phyloP scores from a whole-genome alignment of 1,140 invertebrate species.

The Probaryconus sp. region DNA sequence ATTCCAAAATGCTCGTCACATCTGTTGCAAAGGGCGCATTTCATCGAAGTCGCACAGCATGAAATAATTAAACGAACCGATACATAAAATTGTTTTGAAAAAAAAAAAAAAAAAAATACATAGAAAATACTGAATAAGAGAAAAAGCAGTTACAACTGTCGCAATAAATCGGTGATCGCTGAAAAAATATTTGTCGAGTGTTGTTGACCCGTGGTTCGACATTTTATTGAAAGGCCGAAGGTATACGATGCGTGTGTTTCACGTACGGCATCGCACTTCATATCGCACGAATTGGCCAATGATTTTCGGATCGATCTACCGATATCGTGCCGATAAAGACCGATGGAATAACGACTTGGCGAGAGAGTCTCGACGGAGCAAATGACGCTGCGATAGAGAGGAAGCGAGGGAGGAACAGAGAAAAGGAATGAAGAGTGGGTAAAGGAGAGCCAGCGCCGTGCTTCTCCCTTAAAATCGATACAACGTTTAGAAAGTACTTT shows the following conservation, averaged over 20 bases:
- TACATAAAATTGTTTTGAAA: too few relatives aligned
- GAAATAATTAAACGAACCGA: too few relatives aligned
- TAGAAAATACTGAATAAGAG: too few relatives aligned
- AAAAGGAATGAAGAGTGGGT: not conserved
- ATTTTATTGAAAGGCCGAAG: slow-evolving; percentile 31
- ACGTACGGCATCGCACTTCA: slow-evolving; percentile 32
- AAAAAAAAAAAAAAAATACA: too few relatives aligned
- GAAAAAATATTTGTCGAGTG: slow-evolving; percentile 8
- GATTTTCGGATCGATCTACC: slow-evolving; percentile 38
- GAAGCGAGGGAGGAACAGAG: not conserved
- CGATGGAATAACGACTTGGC: slow-evolving; percentile 31
- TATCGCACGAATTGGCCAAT: slow-evolving; percentile 38
- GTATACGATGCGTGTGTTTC: slow-evolving; percentile 21
- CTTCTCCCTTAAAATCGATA: slow-evolving; percentile 60
- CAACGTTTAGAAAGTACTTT: slow-evolving; percentile 62
- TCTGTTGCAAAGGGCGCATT: too few relatives aligned
- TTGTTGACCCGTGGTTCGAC: slow-evolving; percentile 17
- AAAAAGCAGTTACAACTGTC: slow-evolving; percentile 1
- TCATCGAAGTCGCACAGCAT: too few relatives aligned
- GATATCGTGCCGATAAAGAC: slow-evolving; percentile 30
- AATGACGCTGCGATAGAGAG: slow-evolving; percentile 19
- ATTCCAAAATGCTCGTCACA: too few relatives aligned
- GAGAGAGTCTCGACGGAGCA: slow-evolving; percentile 18
- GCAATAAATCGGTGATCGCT: slow-evolving; percentile 14
- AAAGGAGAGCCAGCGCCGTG: slow-evolving; percentile 29